These are phyloP conservation scores for Oreochromis aureus DNA, from an alignment of 2,113 vertebrate genomes.

Conservation along the genomic window DNA sequence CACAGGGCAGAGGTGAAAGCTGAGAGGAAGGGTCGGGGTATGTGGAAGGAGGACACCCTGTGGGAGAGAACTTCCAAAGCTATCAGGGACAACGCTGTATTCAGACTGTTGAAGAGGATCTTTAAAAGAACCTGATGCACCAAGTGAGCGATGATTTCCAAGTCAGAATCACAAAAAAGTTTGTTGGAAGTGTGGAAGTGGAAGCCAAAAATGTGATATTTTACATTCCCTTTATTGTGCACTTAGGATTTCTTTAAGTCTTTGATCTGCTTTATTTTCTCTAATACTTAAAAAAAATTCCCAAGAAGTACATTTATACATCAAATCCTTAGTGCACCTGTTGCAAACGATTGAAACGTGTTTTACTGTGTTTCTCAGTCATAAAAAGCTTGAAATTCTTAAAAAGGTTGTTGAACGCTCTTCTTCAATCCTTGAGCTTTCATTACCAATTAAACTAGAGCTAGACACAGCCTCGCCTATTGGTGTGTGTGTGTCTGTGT, in stretches of 20 bases:
- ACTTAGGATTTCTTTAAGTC: background rate
- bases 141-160: background rate
- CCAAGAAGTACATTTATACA: background rate
- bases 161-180: background rate
- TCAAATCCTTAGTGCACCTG: background rate
- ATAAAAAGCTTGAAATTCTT: background rate
- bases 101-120: constrained; percentile 69
- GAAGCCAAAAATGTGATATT: background rate
- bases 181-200: background rate
- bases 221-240: background rate
- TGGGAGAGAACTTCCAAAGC: constrained; percentile 58
- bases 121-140: constrained; percentile 39
- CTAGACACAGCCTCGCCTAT: background rate
- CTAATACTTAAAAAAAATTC: background rate
- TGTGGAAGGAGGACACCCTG: constrained; percentile 82
- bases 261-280: background rate
- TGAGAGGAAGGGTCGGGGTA: constrained; percentile 78
- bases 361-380: background rate
- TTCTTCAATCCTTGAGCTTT: background rate
- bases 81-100: constrained; percentile 51
- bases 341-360: background rate
- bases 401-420: background rate
- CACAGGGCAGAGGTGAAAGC: constrained; percentile 85
- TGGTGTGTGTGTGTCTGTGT: background rate
- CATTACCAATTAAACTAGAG: background rate